These are phyloP conservation scores for Melanotaenia trifasciata DNA, from an alignment of 2,797 vertebrate genomes.

Conservation along the genomic window DNA sequence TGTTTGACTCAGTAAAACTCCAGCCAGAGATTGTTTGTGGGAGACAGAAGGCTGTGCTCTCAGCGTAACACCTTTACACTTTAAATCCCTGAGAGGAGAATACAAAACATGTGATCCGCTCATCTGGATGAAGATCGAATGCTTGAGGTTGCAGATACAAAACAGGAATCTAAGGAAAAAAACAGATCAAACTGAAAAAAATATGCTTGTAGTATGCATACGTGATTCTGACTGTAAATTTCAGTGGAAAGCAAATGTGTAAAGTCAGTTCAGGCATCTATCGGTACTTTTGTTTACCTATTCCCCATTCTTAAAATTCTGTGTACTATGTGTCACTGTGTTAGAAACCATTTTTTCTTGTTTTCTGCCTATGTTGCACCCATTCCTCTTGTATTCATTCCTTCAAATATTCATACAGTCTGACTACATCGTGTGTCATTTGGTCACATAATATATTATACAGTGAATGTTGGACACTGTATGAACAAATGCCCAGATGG, in stretches of 20 bases:
- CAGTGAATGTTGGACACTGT: conserved; percentile 4
- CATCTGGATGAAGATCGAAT: conserved; percentile 56
- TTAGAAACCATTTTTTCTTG: background rate
- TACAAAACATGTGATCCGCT: conserved; percentile 37
- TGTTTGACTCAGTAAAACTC: conserved; percentile 42
- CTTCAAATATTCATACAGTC: background rate
- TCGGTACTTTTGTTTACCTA: conserved; percentile 26
- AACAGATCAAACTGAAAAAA: conserved; percentile 26
- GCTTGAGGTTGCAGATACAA: conserved; percentile 52
- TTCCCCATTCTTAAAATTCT: background rate
- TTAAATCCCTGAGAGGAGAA: conserved; percentile 58
- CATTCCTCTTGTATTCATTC: background rate
- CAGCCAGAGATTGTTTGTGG: conserved; percentile 52
- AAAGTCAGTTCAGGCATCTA: conserved; percentile 32
- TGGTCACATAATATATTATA: conserved; percentile 17
- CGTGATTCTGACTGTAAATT: conserved; percentile 39
- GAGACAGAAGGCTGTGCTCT: conserved; percentile 42
- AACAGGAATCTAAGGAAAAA: conserved; percentile 41
- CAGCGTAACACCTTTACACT: conserved; percentile 48
- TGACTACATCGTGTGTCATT: background rate
- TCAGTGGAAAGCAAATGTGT: background rate
- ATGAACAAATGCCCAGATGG: conserved; percentile 26
- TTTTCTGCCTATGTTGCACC: background rate
- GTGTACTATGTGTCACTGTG: background rate
- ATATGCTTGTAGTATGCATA: conserved; percentile 38